Conservation (phyloP, 2,888 invertebrate species). For the Acrobeloides nanus region DNA sequence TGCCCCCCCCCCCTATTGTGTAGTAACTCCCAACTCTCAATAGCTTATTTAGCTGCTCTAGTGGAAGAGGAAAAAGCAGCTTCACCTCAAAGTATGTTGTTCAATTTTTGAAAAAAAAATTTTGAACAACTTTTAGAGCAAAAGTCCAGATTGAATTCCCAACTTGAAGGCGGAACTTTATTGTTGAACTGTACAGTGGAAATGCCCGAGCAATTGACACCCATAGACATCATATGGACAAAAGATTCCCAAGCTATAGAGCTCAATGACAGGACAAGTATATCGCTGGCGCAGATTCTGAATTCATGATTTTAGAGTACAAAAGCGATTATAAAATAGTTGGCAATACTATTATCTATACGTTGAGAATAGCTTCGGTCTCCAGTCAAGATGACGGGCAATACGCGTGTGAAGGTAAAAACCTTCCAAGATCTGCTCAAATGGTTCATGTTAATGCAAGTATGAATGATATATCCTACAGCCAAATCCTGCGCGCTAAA, state of each 20-base stretch:
- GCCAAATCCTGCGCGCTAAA: no score
- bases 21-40: no score
- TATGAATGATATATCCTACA: no score
- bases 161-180: conserved; percentile 40
- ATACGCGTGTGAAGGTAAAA: conserved; percentile 40
- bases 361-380: conserved; percentile 17
- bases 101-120: conserved; percentile 10
- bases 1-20: no score
- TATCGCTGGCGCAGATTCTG: conserved; percentile 6
- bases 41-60: no score
- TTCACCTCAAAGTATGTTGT: conserved; percentile 5
- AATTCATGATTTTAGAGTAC: conserved; percentile 22
- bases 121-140: conserved; percentile 31
- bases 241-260: conserved; percentile 28
- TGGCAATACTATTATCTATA: conserved; percentile 17
- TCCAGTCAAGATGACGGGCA: conserved; percentile 39
- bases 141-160: conserved; percentile 34
- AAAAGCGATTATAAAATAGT: conserved; percentile 7
- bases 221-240: conserved; percentile 35
- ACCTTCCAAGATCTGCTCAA: conserved; percentile 37
- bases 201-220: conserved; percentile 11
- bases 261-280: conserved; percentile 35
- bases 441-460: conserved; percentile 43
- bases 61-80: conserved; percentile 4
- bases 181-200: conserved; percentile 47